Percentiles rank a stretch among this genome's conserved stretches.
These are phyloP conservation scores for Perca schrenkii DNA, from an alignment of 2,113 vertebrate species.

Conservation along the genomic window DNA sequence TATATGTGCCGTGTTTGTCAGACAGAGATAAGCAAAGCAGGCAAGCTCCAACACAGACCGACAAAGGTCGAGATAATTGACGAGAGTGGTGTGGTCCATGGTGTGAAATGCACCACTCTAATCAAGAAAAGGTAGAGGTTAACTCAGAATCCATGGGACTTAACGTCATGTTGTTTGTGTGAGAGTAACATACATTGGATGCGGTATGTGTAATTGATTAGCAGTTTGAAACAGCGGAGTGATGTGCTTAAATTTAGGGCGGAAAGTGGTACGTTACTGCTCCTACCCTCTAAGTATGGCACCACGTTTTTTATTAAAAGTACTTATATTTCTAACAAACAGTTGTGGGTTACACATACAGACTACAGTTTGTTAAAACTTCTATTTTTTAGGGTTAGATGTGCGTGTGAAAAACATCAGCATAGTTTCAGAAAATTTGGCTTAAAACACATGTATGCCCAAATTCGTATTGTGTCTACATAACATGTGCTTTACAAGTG, in stretches of 20 bases:
- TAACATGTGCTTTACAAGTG: background rate
- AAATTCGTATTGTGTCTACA: too few species aligned
- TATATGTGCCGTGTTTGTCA: background rate
- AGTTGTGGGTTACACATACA: background rate
- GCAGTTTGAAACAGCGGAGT: conserved; percentile 9
- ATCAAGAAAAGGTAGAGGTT: conserved; percentile 27
- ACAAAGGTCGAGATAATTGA: background rate
- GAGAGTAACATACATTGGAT: background rate
- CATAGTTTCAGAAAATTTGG: too few species aligned
- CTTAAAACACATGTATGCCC: too few species aligned
- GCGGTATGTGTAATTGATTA: background rate
- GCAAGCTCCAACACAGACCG: background rate
- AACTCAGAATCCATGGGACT: background rate
- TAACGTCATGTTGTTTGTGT: conserved; percentile 12
- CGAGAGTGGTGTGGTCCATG: too few species aligned
- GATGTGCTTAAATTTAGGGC: background rate
- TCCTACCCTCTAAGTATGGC: background rate
- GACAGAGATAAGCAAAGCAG: background rate
- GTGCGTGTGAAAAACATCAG: background rate
- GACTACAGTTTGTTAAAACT: background rate
- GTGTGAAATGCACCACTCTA: background rate
- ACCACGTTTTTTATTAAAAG: background rate
- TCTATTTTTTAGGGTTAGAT: background rate
- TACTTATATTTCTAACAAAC: background rate
- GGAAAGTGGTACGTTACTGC: background rate